Evolutionary conservation across 2,888 invertebrate genomes (phyloP), one percentile per base, ranked within the genome.

Genomic region (Cheilosia variabilis): DNA sequence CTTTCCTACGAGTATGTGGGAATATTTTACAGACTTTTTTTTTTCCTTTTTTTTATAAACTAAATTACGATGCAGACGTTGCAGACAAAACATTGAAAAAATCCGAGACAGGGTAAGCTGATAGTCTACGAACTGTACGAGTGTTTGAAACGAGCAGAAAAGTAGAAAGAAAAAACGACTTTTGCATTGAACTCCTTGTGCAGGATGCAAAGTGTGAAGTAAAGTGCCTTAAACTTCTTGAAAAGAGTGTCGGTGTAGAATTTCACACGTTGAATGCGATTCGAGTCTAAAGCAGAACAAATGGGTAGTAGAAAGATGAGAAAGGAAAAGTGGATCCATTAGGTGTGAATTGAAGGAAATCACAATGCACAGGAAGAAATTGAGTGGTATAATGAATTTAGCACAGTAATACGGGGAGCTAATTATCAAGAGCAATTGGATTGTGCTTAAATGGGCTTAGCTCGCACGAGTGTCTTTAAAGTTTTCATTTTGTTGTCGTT

Each of bases 331-430:
- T 75, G 55, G 31, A 71, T 65, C 58, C 84, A 84, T 84, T 84
- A 84, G 73, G 83, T 78, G 84, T 66, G 69, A 79, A 79, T 79
- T 69, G 75, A 66, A 55, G 73, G 79, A 72, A 72, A 69, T 79
- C 62, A 60, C 62, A 65, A 60, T 80, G 75, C 43, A 65, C 27
- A 55, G 68, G 45, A 75, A 77, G 73, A 58, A 79, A 76, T 80
- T 68, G 80, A 79, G 69, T 71, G 80, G 79, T 43, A 71, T 79
- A 80, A 84, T 84, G 84, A 69, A 69, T 73, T 69, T 69, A 60
- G 55, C 37, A 66, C 19, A 17, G 47, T 52, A 47, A 55, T 41
- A 45, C n/a, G 34, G 37, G 50, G n/a, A 58, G 69, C 53, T 84
- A 76, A 80, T 79, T 84, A 80, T 75, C 43, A 71, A 62, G 53